Evolutionary conservation across 2,113 vertebrate genomes (phyloP).

Genomic region (Syrmaticus mikado): DNA sequence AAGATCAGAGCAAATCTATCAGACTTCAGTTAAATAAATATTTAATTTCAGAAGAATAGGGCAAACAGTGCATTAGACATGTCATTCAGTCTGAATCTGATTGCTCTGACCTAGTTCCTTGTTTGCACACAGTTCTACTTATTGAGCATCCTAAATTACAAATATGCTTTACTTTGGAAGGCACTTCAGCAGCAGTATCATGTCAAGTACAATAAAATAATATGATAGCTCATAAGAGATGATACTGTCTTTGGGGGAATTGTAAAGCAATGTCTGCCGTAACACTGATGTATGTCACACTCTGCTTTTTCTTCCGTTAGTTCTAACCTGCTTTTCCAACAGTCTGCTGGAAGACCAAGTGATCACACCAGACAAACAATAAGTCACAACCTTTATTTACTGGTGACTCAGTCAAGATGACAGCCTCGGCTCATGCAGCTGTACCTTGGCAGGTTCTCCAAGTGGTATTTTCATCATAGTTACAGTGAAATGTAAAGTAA

Average conservation of each 20-base stretch:
- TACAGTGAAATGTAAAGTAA: not conserved
- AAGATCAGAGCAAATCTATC: constrained; percentile 43
- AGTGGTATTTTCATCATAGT: constrained; percentile 13
- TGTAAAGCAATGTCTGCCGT: not conserved
- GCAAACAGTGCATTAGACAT: not conserved
- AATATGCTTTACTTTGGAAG: not conserved
- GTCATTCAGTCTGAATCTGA: not conserved
- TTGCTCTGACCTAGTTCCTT: constrained; percentile 35
- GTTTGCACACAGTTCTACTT: constrained; percentile 24
- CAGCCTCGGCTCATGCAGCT: not conserved
- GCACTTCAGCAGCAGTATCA: not conserved
- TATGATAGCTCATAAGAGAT: not conserved
- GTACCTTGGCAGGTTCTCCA: constrained; percentile 7
- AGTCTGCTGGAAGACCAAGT: not conserved
- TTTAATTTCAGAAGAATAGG: constrained; percentile 29
- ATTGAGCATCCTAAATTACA: not conserved
- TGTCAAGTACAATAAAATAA: not conserved
- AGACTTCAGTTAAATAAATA: constrained; percentile 40
- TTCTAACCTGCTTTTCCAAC: not conserved
- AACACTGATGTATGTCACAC: not conserved
- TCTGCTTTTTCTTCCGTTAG: not conserved
- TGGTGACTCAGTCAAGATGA: not conserved
- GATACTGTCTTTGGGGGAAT: not conserved
- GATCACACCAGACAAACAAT: not conserved
- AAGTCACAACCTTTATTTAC: not conserved